Conservation (phyloP, 37 sponge, comb jelly and placozoan genomes). For the Aphrocallistes beatrix region DNA sequence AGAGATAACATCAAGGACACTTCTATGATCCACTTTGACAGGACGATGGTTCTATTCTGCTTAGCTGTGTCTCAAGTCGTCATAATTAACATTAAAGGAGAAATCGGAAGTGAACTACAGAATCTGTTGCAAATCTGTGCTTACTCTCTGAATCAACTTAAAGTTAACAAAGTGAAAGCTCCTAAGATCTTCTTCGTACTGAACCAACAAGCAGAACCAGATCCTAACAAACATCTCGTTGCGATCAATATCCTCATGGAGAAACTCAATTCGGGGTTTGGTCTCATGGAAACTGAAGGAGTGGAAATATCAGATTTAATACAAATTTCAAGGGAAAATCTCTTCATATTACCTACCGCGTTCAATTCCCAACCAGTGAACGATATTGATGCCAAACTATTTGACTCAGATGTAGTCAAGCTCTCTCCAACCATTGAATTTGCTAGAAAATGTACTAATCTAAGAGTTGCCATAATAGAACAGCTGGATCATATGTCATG, state of each 20-base stretch:
- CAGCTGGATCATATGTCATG: background rate
- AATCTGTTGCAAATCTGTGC: background rate
- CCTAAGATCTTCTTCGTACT: constrained; percentile 4
- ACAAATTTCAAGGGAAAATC: background rate
- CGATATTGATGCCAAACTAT: background rate
- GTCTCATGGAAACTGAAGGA: background rate
- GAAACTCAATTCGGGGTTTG: background rate
- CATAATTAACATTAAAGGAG: background rate
- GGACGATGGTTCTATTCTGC: constrained; percentile 6
- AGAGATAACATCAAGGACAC: background rate
- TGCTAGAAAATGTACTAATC: background rate
- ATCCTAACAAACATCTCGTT: background rate
- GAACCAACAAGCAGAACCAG: constrained; percentile 13
- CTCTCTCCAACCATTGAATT: background rate
- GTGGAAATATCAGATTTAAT: background rate
- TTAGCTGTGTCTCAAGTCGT: background rate
- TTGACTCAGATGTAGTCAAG: background rate
- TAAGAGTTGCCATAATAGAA: background rate
- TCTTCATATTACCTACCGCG: background rate
- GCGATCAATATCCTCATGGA: background rate
- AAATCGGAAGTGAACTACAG: background rate
- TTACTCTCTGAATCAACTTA: background rate
- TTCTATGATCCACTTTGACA: constrained; percentile 13
- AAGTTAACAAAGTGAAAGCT: background rate
- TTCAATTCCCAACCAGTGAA: background rate